Conservation (phyloP, 1,140 invertebrate genomes). For the Probaryconus sp. region DNA sequence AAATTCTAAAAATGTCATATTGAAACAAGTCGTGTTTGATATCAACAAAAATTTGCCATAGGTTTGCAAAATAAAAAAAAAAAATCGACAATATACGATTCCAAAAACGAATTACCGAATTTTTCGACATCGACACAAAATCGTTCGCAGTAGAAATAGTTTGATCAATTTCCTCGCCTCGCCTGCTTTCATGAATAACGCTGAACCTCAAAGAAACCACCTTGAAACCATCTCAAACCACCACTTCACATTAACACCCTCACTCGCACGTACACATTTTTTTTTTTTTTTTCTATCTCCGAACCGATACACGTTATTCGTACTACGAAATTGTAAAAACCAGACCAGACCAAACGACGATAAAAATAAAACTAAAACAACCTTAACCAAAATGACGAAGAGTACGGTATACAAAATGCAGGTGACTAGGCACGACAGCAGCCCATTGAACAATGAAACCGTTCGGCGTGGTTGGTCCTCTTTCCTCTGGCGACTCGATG, state of each 20-base stretch:
- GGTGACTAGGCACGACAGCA: conserved; percentile 68
- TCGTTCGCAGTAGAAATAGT: conserved; percentile 54
- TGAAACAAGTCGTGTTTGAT: too few relatives aligned
- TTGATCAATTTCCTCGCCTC: conserved; percentile 65
- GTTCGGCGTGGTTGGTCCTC: conserved; percentile 67
- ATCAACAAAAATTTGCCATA: too few relatives aligned
- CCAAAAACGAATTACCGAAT: conserved; percentile 31
- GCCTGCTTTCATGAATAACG: conserved; percentile 68
- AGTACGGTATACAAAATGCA: conserved; percentile 33
- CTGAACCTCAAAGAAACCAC: not conserved
- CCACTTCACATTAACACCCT: not conserved
- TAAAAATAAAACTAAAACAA: too few relatives aligned
- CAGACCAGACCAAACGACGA: too few relatives aligned
- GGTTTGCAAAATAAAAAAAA: too few relatives aligned
- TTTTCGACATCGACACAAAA: conserved; percentile 46
- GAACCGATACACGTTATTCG: too few relatives aligned
- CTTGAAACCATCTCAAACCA: not conserved
- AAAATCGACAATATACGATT: conserved; percentile 2
- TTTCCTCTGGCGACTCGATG: conserved; percentile 61
- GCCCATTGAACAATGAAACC: conserved; percentile 74
- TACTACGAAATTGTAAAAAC: too few relatives aligned
- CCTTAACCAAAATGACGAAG: too few relatives aligned
- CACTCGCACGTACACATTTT: too few relatives aligned
- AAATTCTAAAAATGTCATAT: too few relatives aligned
- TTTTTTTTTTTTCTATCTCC: too few relatives aligned